Percentiles rank a stretch among this genome's conserved stretches.
Conservation (phyloP, 2,113 vertebrate genomes). For the Holacanthus passer region DNA sequence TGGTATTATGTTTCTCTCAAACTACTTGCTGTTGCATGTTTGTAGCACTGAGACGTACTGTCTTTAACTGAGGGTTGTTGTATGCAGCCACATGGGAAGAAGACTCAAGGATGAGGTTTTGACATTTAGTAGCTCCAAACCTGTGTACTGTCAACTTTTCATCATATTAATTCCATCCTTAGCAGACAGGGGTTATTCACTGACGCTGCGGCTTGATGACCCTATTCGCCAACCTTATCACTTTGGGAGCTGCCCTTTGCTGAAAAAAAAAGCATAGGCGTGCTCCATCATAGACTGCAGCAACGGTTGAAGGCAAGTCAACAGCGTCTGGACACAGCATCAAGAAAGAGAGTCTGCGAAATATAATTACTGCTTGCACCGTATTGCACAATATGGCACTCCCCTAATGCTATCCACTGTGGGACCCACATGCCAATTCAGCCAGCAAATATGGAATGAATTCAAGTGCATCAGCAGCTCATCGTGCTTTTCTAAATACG, state of each 20-base stretch:
- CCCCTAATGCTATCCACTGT: constrained; percentile 31
- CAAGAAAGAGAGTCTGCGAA: constrained; percentile 17
- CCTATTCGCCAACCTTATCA: constrained; percentile 40
- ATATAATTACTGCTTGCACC: constrained; percentile 19
- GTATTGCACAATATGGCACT: constrained; percentile 26
- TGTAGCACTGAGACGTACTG: not conserved
- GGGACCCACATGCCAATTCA: constrained; percentile 48
- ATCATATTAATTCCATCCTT: constrained; percentile 48
- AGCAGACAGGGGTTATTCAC: constrained; percentile 30
- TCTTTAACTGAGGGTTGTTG: not conserved
- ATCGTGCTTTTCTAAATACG: constrained; percentile 39
- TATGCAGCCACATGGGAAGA: constrained; percentile 7
- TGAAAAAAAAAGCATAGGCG: constrained; percentile 6
- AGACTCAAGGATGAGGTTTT: constrained; percentile 16
- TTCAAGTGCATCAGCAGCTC: constrained; percentile 45
- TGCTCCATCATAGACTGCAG: constrained; percentile 32
- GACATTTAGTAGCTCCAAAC: constrained; percentile 45
- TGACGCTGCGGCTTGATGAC: constrained; percentile 40
- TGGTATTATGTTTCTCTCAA: not conserved
- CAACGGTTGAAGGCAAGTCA: constrained; percentile 17
- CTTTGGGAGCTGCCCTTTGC: constrained; percentile 48
- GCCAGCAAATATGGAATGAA: constrained; percentile 48
- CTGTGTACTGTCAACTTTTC: constrained; percentile 49
- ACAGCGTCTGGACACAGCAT: constrained; percentile 15
- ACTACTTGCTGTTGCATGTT: not conserved